A percentile compares a stretch with the other conserved stretches of the same genome.
Evolutionary conservation across 2,797 vertebrate species (phyloP).

Genomic region (Amphiprion clarkii): DNA sequence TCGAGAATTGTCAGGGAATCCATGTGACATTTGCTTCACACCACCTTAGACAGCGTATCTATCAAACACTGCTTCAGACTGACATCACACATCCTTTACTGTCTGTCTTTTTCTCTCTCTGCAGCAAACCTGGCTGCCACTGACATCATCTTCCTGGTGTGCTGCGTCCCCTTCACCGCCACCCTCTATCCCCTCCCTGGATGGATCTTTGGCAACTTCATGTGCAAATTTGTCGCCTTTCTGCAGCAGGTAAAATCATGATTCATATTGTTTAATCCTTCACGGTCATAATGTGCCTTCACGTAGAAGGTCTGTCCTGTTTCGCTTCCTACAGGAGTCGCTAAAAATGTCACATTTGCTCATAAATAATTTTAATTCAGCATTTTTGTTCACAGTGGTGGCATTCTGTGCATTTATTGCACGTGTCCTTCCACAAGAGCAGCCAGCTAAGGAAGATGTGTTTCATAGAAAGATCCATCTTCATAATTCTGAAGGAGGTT

Average conservation of each 20-base stretch:
- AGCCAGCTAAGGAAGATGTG: not conserved
- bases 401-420: not conserved
- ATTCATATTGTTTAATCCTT: not conserved
- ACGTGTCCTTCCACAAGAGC: not conserved
- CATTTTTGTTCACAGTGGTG: not conserved
- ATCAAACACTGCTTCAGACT: not conserved
- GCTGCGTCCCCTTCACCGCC: constrained; percentile 89
- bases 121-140: constrained; percentile 89
- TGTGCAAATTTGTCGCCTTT: constrained; percentile 90
- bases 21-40: not conserved
- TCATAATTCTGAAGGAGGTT: constrained; percentile 9
- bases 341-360: not conserved
- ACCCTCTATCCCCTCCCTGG: constrained; percentile 89
- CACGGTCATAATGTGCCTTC: constrained; percentile 3
- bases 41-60: not conserved
- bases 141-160: constrained; percentile 89
- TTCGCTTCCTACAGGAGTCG: not conserved
- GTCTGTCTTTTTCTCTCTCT: constrained; percentile 32
- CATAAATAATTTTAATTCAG: not conserved
- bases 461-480: constrained; percentile 9
- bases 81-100: not conserved
- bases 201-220: constrained; percentile 90
- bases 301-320: not conserved
- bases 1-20: not conserved
- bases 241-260: constrained; percentile 85